These are phyloP conservation scores for Spialia ferax DNA, from an alignment of 2,888 invertebrate genomes.

Conservation along the genomic window DNA sequence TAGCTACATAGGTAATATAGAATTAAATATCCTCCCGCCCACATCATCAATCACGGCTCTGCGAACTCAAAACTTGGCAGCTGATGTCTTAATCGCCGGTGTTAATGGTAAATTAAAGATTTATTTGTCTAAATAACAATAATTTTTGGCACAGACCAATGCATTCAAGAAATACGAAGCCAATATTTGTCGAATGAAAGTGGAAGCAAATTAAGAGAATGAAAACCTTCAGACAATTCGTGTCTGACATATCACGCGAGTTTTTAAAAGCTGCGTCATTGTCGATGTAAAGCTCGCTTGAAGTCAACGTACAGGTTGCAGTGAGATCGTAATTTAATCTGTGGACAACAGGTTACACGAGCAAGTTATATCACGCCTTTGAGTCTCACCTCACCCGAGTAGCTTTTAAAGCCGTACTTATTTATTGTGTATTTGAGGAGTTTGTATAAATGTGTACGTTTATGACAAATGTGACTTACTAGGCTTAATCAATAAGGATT, in stretches of 20 bases:
- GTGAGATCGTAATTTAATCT: conserved; percentile 6
- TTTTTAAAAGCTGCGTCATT: conserved; percentile 8
- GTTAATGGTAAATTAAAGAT: background rate
- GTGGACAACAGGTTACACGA: conserved; percentile 2
- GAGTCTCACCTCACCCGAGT: background rate
- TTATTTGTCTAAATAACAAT: background rate
- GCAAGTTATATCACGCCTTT: conserved; percentile 2
- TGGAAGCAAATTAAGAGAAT: conserved; percentile 1
- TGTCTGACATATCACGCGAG: background rate
- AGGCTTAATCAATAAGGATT: no score
- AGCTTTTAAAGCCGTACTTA: background rate
- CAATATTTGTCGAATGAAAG: background rate
- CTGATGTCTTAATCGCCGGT: background rate
- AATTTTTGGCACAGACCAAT: background rate
- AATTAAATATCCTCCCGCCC: background rate
- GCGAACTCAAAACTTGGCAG: background rate
- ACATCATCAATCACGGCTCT: background rate
- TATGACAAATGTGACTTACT: no score
- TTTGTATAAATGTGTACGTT: no score
- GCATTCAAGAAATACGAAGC: conserved; percentile 1
- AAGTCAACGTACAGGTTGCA: conserved; percentile 3
- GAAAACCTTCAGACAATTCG: background rate
- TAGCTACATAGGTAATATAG: background rate
- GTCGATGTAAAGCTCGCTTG: background rate
- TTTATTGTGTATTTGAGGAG: background rate